phyloP scores from a whole-genome alignment of 1,140 invertebrate species.

The Thaumetopoea pityocampa region DNA sequence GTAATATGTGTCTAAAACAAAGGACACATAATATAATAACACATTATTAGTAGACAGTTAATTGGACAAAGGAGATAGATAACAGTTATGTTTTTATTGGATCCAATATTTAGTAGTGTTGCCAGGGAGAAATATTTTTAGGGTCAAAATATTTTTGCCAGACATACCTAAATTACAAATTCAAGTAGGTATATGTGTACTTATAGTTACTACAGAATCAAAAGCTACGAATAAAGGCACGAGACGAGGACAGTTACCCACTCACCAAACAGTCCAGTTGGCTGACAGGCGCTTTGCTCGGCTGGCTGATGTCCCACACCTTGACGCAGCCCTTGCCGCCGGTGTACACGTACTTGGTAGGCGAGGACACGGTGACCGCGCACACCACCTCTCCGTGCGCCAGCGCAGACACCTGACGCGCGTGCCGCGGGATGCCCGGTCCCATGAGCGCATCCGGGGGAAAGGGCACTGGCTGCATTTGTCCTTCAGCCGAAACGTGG shows the following conservation, averaged over 20 bases:
- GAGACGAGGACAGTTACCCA: slow-evolving; percentile 61
- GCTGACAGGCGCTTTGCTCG: slow-evolving; percentile 83
- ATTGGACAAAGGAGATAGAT: too few species aligned
- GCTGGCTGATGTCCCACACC: slow-evolving; percentile 94
- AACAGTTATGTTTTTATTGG: too few species aligned
- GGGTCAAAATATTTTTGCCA: too few species aligned
- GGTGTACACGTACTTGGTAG: slow-evolving; percentile 97
- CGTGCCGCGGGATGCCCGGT: slow-evolving; percentile 95
- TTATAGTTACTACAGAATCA: too few species aligned
- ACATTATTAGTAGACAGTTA: too few species aligned
- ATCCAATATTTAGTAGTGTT: too few species aligned
- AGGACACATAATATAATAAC: too few species aligned
- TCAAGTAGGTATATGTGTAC: too few species aligned
- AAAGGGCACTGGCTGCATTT: slow-evolving; percentile 95
- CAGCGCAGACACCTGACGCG: slow-evolving; percentile 93
- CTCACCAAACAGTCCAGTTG: slow-evolving; percentile 94
- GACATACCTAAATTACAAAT: too few species aligned
- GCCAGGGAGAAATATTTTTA: too few species aligned
- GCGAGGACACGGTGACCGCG: slow-evolving; percentile 95
- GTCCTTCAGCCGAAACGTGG: slow-evolving; percentile 89
- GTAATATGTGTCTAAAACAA: too few species aligned
- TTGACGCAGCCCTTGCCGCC: slow-evolving; percentile 99
- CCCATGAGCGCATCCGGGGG: slow-evolving; percentile 95
- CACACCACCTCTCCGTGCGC: slow-evolving; percentile 96
- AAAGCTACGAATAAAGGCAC: too few species aligned